Evolutionary conservation across 2,888 invertebrate species (phyloP).

Genomic region (Osmoderma eremita): DNA sequence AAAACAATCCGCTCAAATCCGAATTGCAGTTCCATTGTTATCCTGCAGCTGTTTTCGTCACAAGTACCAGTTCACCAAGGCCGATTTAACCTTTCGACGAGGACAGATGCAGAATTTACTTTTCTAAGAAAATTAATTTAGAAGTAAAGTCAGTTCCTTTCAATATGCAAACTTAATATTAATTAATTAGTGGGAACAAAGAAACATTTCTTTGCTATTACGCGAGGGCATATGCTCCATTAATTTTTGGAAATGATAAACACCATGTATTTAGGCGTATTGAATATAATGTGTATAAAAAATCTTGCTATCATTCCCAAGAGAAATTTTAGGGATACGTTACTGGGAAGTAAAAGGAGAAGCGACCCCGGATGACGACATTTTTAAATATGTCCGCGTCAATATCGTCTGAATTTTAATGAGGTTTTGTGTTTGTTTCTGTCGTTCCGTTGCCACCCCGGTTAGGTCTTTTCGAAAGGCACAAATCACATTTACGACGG

Average conservation of each 20-base stretch:
- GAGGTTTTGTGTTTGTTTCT: slow-evolving; percentile 31
- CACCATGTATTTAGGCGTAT: slow-evolving; percentile 1
- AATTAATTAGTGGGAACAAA: no score
- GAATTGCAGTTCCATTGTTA: slow-evolving; percentile 23
- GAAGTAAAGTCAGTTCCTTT: no score
- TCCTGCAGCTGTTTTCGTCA: slow-evolving; percentile 5
- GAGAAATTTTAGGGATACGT: slow-evolving; percentile 7
- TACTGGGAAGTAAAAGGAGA: slow-evolving; percentile 6
- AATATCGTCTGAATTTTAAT: slow-evolving; percentile 36
- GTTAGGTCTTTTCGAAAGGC: slow-evolving; percentile 24
- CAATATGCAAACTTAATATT: no score
- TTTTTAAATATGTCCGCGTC: slow-evolving; percentile 27
- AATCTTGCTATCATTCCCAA: slow-evolving; percentile 1
- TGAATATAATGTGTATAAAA: slow-evolving; percentile 8
- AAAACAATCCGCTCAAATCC: slow-evolving; percentile 5
- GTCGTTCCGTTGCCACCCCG: slow-evolving; percentile 7
- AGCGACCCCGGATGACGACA: neutral
- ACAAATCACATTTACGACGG: slow-evolving; percentile 35
- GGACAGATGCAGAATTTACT: slow-evolving; percentile 5
- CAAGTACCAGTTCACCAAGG: neutral
- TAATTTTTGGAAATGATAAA: no score
- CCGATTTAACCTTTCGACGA: slow-evolving; percentile 16
- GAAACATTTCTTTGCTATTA: no score
- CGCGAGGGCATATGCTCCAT: no score
- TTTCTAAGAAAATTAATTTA: neutral